A percentile compares a stretch with the other conserved stretches of the same genome.
These are phyloP conservation scores for Aplysia californica DNA, from an alignment of 1,140 invertebrate genomes.

Conservation along the genomic window DNA sequence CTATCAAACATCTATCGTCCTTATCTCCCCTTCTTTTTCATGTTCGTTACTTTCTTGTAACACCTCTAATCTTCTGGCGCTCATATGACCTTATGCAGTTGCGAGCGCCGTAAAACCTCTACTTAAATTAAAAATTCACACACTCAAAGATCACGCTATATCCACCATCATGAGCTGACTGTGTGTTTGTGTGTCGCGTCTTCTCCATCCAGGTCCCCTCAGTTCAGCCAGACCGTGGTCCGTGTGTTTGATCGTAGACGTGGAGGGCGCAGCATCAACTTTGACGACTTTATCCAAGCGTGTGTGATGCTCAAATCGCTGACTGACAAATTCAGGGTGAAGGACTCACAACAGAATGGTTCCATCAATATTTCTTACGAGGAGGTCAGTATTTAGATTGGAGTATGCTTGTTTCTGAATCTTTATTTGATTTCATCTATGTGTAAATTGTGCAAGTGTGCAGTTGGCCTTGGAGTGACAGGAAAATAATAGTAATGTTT, in stretches of 20 bases:
- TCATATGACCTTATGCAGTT: too few relatives aligned
- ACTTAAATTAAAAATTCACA: too few relatives aligned
- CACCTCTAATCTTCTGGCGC: too few relatives aligned
- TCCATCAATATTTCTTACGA: conserved; percentile 64
- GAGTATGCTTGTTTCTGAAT: conserved; percentile 5
- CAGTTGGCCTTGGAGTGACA: too few relatives aligned
- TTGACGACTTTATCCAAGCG: conserved; percentile 69
- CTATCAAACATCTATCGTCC: too few relatives aligned
- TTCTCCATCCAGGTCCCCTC: conserved; percentile 64
- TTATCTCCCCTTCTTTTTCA: too few relatives aligned
- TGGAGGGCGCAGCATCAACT: conserved; percentile 59
- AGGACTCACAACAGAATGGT: conserved; percentile 60
- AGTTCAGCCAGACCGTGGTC: conserved; percentile 63
- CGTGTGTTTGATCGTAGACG: conserved; percentile 59
- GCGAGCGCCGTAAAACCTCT: too few relatives aligned
- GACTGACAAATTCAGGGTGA: conserved; percentile 65
- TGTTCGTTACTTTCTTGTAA: too few relatives aligned
- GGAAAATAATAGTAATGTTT: too few relatives aligned
- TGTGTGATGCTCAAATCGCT: conserved; percentile 68
- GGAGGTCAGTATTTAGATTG: conserved; percentile 46
- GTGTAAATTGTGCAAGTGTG: not conserved
- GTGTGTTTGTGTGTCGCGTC: too few relatives aligned
- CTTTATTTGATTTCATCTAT: not conserved
- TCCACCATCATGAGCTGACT: too few relatives aligned
- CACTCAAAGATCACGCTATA: too few relatives aligned